Base-by-base conservation (phyloP, 2,888 invertebrate genomes). In the Aromia moschata region DNA sequence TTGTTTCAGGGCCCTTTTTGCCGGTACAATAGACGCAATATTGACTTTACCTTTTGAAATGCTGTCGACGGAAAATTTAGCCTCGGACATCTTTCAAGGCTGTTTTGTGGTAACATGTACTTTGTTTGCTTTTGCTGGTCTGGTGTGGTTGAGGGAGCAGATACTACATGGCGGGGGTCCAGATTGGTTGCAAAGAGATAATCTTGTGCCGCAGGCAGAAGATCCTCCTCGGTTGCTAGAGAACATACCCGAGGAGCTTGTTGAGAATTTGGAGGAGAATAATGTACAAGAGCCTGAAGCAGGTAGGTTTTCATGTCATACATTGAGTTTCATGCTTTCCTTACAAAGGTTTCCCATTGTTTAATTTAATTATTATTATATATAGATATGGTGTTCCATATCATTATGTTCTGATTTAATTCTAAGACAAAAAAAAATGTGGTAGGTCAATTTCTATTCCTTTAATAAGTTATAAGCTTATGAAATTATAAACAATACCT, bases 131-230 rank as follows among this genome's bases (percentile, higher is more conserved):
- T 99, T 99, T 77, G 97, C 99, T 72, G 96, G 97, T 3, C 82
- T 98, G 43, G 95, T 99, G 2, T 99, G 99, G 98, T 83, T 99
- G 45, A 83, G 98, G 67, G 99, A 99, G 81, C 99, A 99, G 82
- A 98, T 99, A 60, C 85, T 98, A 73, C 95, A 97, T 77, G 98
- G 97, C 0, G 98, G 97, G 18, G 98, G 96, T 0, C 97, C 97
- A 0, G 97, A 97, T 74, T 98, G 98, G 98, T 84, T 98, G 74
- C 94, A 91, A 76, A 84, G 91, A 62, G 92, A 92, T 64, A 84
- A 86, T 44, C 82, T 82, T 1, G 83, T 83, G 18, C 84, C 83
- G 53, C 84, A 82, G 2, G 79, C 60, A 1, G 75, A 72, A 17
- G 65, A 65, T 46, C 60, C 80, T 77, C 57, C 81, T 76, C 44